These are phyloP conservation scores for Yponomeuta evonymella DNA, from an alignment of 2,888 invertebrate species.

Conservation along the genomic window DNA sequence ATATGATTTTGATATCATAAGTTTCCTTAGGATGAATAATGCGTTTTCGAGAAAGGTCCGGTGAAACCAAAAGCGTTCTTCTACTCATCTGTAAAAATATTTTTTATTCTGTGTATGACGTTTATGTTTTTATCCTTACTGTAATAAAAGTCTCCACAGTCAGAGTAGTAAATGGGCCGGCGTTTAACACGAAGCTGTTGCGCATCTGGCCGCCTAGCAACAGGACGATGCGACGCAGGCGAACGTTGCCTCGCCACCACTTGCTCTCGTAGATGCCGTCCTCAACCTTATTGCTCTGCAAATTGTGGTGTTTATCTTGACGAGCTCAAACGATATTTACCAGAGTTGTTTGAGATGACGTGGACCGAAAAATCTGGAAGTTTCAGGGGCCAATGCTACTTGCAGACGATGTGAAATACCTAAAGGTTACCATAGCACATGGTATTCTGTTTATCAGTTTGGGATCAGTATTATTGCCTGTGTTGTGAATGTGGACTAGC, in stretches of 20 bases:
- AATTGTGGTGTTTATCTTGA: neutral
- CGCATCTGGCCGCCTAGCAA: slow-evolving; percentile 50
- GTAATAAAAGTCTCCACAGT: slow-evolving; percentile 51
- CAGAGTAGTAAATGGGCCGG: slow-evolving; percentile 54
- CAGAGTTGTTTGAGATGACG: neutral
- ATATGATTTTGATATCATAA: too few species aligned
- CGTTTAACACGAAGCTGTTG: slow-evolving; percentile 42
- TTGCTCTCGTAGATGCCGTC: slow-evolving; percentile 46
- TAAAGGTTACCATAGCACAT: too few species aligned
- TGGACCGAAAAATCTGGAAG: neutral
- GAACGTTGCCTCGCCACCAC: slow-evolving; percentile 48
- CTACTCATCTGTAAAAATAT: too few species aligned
- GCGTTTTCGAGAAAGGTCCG: too few species aligned
- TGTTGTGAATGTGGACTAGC: too few species aligned
- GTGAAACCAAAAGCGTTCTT: too few species aligned
- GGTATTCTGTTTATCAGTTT: too few species aligned
- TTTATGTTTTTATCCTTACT: slow-evolving; percentile 31
- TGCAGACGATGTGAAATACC: too few species aligned
- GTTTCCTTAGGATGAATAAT: too few species aligned
- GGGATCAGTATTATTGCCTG: too few species aligned
- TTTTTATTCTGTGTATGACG: too few species aligned
- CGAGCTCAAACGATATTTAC: neutral
- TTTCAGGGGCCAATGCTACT: too few species aligned
- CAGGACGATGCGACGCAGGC: slow-evolving; percentile 39
- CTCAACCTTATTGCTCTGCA: slow-evolving; percentile 47